Evolutionary conservation across 2,113 vertebrate species (phyloP).

Genomic region (Martes martes): DNA sequence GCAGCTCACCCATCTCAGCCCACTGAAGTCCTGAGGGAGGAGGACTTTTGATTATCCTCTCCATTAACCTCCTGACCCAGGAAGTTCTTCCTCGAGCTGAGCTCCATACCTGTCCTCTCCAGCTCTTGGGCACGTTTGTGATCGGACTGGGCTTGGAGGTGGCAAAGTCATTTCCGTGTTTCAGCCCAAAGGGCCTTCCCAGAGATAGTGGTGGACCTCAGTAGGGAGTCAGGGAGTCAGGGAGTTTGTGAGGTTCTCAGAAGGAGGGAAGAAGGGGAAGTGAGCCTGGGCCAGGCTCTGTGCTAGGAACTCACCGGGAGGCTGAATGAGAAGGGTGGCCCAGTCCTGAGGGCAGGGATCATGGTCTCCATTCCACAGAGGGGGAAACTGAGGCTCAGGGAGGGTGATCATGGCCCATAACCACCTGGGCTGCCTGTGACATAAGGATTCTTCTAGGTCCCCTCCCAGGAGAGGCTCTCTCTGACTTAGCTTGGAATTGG

Average conservation of each 20-base stretch:
- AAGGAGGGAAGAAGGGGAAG: background rate
- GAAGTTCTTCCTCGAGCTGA: constrained; percentile 42
- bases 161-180: background rate
- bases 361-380: background rate
- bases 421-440: background rate
- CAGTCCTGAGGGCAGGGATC: background rate
- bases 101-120: background rate
- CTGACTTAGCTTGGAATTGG: background rate
- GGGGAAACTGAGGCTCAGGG: background rate
- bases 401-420: background rate
- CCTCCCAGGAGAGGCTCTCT: background rate
- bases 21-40: background rate
- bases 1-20: background rate
- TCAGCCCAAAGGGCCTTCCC: background rate
- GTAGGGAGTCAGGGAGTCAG: background rate
- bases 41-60: background rate
- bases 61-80: background rate
- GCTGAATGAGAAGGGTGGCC: background rate
- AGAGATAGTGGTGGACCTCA: background rate
- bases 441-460: background rate
- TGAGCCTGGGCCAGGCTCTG: background rate
- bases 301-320: background rate
- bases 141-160: background rate
- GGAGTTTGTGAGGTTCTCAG: background rate
- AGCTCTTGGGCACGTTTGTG: background rate